Percentiles rank a stretch among this genome's conserved stretches.
phyloP scores from a whole-genome alignment of 2,888 invertebrate species.

The Unio pictorum region DNA sequence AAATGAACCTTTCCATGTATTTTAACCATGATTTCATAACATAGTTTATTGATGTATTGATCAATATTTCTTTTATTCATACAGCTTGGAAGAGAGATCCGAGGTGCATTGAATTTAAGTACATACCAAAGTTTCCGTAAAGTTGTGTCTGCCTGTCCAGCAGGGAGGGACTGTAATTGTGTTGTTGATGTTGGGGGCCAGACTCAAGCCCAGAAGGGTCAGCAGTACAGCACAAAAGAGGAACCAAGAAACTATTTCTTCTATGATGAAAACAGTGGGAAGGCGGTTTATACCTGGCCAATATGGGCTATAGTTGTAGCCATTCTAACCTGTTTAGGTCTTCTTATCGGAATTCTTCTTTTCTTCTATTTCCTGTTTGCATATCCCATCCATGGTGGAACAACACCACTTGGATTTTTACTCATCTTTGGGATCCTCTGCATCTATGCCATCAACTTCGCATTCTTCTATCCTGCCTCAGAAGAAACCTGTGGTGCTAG shows the following conservation, averaged over 20 bases:
- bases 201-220: constrained; percentile 7
- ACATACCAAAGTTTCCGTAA: not conserved
- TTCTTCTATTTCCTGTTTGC: constrained; percentile 68
- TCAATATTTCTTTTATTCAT: too few relatives aligned
- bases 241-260: constrained; percentile 57
- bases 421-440: constrained; percentile 72
- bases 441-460: constrained; percentile 72
- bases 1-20: too few relatives aligned
- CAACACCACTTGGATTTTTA: constrained; percentile 71
- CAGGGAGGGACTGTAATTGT: constrained; percentile 56
- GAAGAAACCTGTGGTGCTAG: constrained; percentile 70
- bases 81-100: not conserved
- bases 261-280: constrained; percentile 40
- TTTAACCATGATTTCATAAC: too few relatives aligned
- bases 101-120: not conserved
- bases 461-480: constrained; percentile 71
- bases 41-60: too few relatives aligned
- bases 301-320: constrained; percentile 62
- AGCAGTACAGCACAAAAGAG: constrained; percentile 28
- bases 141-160: constrained; percentile 32
- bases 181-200: constrained; percentile 31
- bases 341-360: constrained; percentile 67
- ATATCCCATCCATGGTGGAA: constrained; percentile 69
- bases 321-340: constrained; percentile 67
- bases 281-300: constrained; percentile 60